These are phyloP conservation scores for Dicentrarchus labrax DNA, from an alignment of 2,113 vertebrate species.

Conservation along the genomic window DNA sequence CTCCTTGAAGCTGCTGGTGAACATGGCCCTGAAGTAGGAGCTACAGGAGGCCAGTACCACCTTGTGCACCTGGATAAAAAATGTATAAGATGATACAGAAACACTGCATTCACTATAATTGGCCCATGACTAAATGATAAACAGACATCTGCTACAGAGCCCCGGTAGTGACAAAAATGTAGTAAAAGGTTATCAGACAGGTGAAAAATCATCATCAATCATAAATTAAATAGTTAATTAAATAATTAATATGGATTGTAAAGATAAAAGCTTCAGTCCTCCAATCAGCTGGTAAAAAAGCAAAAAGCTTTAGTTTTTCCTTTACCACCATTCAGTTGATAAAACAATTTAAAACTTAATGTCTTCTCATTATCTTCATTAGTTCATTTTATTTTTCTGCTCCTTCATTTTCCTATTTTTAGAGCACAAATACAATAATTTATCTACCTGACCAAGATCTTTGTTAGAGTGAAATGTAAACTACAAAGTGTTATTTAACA, in stretches of 20 bases:
- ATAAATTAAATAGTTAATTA: background rate
- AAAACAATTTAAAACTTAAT: background rate
- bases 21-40: conserved; percentile 90
- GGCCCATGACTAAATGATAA: background rate
- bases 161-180: background rate
- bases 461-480: no score
- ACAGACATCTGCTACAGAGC: background rate
- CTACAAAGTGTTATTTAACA: background rate
- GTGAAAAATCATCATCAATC: background rate
- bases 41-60: conserved; percentile 88
- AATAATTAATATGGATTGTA: background rate
- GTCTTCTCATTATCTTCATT: background rate
- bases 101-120: background rate
- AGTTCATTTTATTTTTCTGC: no score
- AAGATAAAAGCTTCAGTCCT: background rate
- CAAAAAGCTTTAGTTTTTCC: no score
- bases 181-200: background rate
- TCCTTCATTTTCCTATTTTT: no score
- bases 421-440: background rate
- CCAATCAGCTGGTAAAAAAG: background rate
- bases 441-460: background rate
- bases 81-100: background rate
- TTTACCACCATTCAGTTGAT: background rate
- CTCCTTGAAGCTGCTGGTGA: conserved; percentile 88
- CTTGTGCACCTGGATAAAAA: conserved; percentile 81